Evolutionary conservation across 1,140 invertebrate species (phyloP).

Genomic region (Trachymyrmex septentrionalis): DNA sequence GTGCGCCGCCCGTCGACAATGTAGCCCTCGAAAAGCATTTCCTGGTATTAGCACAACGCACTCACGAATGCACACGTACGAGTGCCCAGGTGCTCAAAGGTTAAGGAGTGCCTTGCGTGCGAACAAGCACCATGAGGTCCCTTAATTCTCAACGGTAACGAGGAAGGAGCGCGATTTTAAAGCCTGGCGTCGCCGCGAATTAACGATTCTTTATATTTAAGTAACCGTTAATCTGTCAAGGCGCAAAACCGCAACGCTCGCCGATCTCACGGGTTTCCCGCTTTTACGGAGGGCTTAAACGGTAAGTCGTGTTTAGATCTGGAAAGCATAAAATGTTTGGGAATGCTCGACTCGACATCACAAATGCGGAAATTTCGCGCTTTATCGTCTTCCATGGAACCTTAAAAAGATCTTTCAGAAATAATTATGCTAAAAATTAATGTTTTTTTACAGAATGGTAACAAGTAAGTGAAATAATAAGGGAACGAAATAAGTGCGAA

Average conservation of each 20-base stretch:
- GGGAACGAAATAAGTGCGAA: not conserved
- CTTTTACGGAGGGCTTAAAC: conserved; percentile 24
- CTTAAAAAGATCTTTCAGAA: not conserved
- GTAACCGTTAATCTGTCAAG: conserved; percentile 63
- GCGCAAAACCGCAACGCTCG: conserved; percentile 38
- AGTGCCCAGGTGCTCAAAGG: conserved; percentile 32
- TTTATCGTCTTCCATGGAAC: not conserved
- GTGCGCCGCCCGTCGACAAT: conserved; percentile 47
- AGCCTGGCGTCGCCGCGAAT: conserved; percentile 32
- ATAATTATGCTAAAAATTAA: not conserved
- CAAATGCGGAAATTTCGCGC: too few relatives aligned
- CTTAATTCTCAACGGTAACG: conserved; percentile 57
- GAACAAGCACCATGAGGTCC: conserved; percentile 26
- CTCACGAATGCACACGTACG: conserved; percentile 21
- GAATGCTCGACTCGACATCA: not conserved
- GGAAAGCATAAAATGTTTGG: not conserved
- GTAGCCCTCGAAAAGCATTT: conserved; percentile 52
- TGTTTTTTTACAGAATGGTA: not conserved
- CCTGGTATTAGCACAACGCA: conserved; percentile 48
- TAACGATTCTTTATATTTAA: conserved; percentile 54
- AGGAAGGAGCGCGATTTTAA: conserved; percentile 37
- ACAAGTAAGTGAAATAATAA: too few relatives aligned
- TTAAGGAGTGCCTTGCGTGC: conserved; percentile 37
- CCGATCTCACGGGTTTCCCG: conserved; percentile 17
- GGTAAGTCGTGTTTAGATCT: not conserved